Percentiles rank a stretch among this genome's conserved stretches.
Evolutionary conservation across 37 sponge, comb jelly and placozoan species (phyloP).

Genomic region (Lycopodina hypogea): DNA sequence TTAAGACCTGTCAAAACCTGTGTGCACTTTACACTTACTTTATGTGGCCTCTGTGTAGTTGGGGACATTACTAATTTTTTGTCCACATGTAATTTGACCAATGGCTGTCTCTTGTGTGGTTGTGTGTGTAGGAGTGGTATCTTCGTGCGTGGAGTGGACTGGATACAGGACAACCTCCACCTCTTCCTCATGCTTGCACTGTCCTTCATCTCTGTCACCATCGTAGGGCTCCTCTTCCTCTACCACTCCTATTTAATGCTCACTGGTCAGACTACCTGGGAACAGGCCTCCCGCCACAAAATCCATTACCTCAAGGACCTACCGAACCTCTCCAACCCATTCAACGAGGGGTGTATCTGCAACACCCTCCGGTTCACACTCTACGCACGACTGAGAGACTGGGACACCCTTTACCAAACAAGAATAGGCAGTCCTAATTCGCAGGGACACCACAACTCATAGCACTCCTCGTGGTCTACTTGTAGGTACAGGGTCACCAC

Average conservation of each 20-base stretch:
- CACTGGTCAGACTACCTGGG: constrained; percentile 71
- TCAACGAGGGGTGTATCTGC: constrained; percentile 53
- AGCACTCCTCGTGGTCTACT: not conserved
- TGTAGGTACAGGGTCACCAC: not conserved
- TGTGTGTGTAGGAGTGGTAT: constrained; percentile 43
- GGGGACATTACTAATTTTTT: too few relatives aligned
- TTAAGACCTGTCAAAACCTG: too few relatives aligned
- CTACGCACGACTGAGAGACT: constrained; percentile 13
- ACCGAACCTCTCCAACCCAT: constrained; percentile 46
- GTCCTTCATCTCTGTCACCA: constrained; percentile 8
- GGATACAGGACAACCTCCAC: constrained; percentile 31
- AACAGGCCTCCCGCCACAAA: constrained; percentile 45
- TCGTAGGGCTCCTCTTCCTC: constrained; percentile 30
- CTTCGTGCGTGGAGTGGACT: not conserved
- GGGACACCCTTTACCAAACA: constrained; percentile 35
- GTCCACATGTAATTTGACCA: too few relatives aligned
- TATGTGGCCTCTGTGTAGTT: too few relatives aligned
- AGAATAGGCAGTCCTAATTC: constrained; percentile 11
- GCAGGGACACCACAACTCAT: not conserved
- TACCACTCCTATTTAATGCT: constrained; percentile 65
- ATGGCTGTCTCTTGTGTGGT: too few relatives aligned
- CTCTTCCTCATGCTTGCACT: constrained; percentile 21
- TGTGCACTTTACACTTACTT: too few relatives aligned
- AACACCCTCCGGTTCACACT: constrained; percentile 37
- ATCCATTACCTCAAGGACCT: constrained; percentile 56